Evolutionary conservation across 2,797 vertebrate species (phyloP), one percentile per base, ranked within the genome.

Genomic region (Ctenopoma multispine): DNA sequence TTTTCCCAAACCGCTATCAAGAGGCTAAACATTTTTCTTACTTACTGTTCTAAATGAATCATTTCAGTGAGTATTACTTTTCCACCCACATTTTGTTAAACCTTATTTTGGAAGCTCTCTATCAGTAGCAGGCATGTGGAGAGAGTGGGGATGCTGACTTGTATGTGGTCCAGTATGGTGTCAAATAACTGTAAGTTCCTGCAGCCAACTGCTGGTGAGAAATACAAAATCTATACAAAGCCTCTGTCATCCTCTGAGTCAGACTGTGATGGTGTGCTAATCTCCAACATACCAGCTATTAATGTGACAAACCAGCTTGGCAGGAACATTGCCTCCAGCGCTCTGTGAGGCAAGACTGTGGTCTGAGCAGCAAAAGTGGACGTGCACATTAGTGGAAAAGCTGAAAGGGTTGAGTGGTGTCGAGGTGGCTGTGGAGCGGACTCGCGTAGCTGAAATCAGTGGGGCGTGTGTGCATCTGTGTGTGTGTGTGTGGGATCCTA

Each of bases 241-340:
- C 84, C 76, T 73, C 58, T 72, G 66, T 86, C 77, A 73, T 81
- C 65, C 69, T 82, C 61, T 59, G 68, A 81, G 80, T 82, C 75
- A 62, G 34, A 49, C 65, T 63, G 80, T 60, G 72, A 56, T 71
- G 75, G 69, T 18, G 61, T 79, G 84, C 73, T 93, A 93, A 94
- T 93, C 90, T 89, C 79, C 75, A 71, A 82, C 77, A 72, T 75
- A 58, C 53, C 77, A 73, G 72, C 73, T 63, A 85, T 85, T 92
- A 93, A 92, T 91, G 89, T 90, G 92, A 90, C 90, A 92, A 92
- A 85, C 67, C 69, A 20, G 71, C 69, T 83, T 87, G 88, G 81
- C 80, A 80, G 78, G 70, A 77, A 54, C 46, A 40, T 69, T 34
- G 73, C 72, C 55, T 77, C 67, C 44, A 29, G 69, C 70, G 41